phyloP scores from a whole-genome alignment of 2,888 invertebrate species.

The Athripsodes cinereus region DNA sequence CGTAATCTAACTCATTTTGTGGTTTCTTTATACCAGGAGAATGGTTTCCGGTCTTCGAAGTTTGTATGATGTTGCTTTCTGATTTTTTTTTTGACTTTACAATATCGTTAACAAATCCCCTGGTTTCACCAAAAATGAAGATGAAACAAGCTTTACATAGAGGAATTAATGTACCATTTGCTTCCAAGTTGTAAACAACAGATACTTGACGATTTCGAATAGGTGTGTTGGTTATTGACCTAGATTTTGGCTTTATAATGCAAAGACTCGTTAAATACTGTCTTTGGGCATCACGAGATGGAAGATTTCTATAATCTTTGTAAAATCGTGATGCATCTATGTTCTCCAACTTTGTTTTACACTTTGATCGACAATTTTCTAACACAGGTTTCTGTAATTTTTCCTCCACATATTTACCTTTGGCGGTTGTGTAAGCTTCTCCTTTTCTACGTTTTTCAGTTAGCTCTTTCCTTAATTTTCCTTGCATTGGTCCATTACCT shows the following conservation, averaged over 20 bases:
- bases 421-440: not conserved
- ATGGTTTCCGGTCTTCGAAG: not conserved
- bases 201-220: constrained; percentile 1
- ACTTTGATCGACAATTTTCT: not conserved
- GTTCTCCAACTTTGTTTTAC: not conserved
- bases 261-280: not conserved
- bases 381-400: not conserved
- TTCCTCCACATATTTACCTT: constrained; percentile 1
- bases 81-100: not conserved
- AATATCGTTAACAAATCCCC: constrained; percentile 2
- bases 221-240: not conserved
- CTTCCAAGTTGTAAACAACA: too few relatives aligned
- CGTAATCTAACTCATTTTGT: too few relatives aligned
- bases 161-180: not conserved
- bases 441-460: constrained; percentile 3
- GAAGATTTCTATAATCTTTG: constrained; percentile 3
- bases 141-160: not conserved
- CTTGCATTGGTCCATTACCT: not conserved
- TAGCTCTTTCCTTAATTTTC: not conserved
- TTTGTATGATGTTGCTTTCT: not conserved
- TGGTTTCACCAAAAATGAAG: constrained; percentile 1
- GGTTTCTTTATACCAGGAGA: not conserved
- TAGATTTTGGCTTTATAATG: not conserved
- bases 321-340: not conserved
- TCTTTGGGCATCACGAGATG: constrained; percentile 1